These are phyloP conservation scores for Nymphalis polychloros DNA, from an alignment of 2,888 invertebrate species.

Conservation along the genomic window DNA sequence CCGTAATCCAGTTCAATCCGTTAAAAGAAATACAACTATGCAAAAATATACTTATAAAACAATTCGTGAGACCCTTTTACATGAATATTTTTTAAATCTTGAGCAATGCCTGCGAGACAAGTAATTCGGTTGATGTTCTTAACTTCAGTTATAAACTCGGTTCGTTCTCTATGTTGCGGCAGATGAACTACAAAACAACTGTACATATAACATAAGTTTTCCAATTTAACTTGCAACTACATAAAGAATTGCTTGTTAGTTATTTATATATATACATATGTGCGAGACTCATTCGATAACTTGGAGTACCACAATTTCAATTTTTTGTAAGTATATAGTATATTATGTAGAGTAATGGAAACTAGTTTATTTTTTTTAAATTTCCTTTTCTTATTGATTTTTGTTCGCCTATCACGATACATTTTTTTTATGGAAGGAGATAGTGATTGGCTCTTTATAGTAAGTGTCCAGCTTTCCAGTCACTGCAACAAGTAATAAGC, in stretches of 20 bases:
- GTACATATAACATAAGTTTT: slow-evolving; percentile 32
- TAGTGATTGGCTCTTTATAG: no score
- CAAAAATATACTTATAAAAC: not conserved
- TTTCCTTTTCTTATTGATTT: not conserved
- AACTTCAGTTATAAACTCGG: slow-evolving; percentile 30
- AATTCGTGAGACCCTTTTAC: not conserved
- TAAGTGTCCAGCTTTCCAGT: no score
- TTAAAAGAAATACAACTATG: no score
- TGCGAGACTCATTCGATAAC: slow-evolving; percentile 1
- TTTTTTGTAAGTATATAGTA: no score
- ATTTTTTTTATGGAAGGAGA: no score
- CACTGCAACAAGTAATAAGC: no score
- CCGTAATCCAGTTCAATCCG: no score
- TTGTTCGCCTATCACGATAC: not conserved
- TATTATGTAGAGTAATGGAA: not conserved
- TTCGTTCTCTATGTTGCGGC: slow-evolving; percentile 25
- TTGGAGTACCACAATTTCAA: not conserved
- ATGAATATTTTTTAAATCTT: not conserved
- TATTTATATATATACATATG: slow-evolving; percentile 9
- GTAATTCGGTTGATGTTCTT: slow-evolving; percentile 14
- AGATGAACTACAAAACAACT: slow-evolving; percentile 27
- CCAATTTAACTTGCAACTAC: slow-evolving; percentile 35
- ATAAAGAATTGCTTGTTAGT: slow-evolving; percentile 28
- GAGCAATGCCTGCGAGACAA: slow-evolving; percentile 10
- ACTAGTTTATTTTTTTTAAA: not conserved